Percentiles rank a stretch among this genome's conserved stretches.
Conservation (phyloP, 2,113 vertebrate species). For the Stictonetta naevosa region DNA sequence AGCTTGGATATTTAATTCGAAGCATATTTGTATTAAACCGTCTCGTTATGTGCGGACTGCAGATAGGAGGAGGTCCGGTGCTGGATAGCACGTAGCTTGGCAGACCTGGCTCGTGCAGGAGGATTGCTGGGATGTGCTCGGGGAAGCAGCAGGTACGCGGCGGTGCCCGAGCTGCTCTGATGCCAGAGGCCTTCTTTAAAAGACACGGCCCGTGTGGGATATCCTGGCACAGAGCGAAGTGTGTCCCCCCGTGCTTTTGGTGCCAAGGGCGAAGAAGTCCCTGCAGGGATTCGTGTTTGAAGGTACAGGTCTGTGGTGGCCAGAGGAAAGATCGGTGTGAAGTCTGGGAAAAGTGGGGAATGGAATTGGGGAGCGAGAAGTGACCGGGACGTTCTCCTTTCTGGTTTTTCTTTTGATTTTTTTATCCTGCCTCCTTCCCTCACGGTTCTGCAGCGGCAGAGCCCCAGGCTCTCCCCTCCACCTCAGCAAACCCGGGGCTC, state of each 20-base stretch:
- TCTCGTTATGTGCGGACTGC: not conserved
- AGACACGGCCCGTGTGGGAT: fast-evolving
- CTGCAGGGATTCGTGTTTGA: not conserved
- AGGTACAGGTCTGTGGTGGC: not conserved
- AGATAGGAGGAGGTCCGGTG: not conserved
- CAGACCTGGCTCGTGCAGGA: not conserved
- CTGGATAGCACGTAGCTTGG: not conserved
- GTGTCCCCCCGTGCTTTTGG: not conserved
- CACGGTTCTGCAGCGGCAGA: too few relatives aligned
- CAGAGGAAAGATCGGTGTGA: not conserved
- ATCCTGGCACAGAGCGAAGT: fast-evolving
- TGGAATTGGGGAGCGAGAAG: not conserved
- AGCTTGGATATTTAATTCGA: not conserved
- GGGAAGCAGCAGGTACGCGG: not conserved
- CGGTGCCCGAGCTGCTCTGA: not conserved
- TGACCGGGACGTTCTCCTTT: fast-evolving
- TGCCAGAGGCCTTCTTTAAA: fast-evolving
- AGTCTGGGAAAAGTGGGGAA: not conserved
- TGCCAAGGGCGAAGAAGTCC: not conserved
- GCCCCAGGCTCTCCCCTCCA: not conserved
- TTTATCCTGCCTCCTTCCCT: not conserved
- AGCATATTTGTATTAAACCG: not conserved
- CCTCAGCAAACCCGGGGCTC: not conserved
- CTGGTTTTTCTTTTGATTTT: fast-evolving
- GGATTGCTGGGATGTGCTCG: not conserved